Conservation (phyloP, 2,797 vertebrate genomes). For the Aulostomus chinensis region DNA sequence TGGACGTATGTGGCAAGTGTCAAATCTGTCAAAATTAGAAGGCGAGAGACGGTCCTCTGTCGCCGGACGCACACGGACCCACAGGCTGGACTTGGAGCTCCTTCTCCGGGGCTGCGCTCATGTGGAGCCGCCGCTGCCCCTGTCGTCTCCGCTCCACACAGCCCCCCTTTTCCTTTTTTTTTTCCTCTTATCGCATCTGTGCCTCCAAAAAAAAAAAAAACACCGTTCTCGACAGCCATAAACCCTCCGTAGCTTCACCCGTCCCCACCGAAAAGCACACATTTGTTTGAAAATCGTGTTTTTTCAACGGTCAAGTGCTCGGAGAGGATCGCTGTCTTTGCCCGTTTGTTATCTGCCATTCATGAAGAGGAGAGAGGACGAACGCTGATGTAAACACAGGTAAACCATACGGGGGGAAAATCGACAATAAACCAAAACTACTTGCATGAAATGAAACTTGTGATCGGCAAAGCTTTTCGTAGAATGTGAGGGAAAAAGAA, state of each 20-base stretch:
- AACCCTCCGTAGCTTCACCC: constrained; percentile 42
- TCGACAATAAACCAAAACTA: constrained; percentile 72
- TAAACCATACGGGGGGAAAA: constrained; percentile 53
- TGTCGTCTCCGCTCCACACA: constrained; percentile 59
- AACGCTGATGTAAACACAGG: constrained; percentile 86
- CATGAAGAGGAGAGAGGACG: constrained; percentile 83
- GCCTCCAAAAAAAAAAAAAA: constrained; percentile 66
- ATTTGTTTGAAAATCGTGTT: constrained; percentile 73
- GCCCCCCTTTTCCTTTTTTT: constrained; percentile 28
- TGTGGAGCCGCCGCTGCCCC: constrained; percentile 76
- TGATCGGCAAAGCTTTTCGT: constrained; percentile 63
- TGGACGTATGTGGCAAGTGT: constrained; percentile 59
- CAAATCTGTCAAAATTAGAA: constrained; percentile 61
- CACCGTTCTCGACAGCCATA: constrained; percentile 66
- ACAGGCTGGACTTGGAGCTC: constrained; percentile 81
- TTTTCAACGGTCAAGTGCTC: constrained; percentile 71
- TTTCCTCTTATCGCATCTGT: constrained; percentile 43
- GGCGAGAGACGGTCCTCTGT: constrained; percentile 46
- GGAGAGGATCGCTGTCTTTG: constrained; percentile 76
- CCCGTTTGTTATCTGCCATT: constrained; percentile 79
- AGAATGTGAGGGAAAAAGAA: constrained; percentile 46
- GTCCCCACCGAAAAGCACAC: constrained; percentile 62
- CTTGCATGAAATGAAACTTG: constrained; percentile 76
- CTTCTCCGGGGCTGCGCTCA: constrained; percentile 79
- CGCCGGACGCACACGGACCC: constrained; percentile 79